Percentiles rank a stretch among this genome's conserved stretches.
phyloP scores from a whole-genome alignment of 2,797 vertebrate species.

The Denticeps clupeoides region DNA sequence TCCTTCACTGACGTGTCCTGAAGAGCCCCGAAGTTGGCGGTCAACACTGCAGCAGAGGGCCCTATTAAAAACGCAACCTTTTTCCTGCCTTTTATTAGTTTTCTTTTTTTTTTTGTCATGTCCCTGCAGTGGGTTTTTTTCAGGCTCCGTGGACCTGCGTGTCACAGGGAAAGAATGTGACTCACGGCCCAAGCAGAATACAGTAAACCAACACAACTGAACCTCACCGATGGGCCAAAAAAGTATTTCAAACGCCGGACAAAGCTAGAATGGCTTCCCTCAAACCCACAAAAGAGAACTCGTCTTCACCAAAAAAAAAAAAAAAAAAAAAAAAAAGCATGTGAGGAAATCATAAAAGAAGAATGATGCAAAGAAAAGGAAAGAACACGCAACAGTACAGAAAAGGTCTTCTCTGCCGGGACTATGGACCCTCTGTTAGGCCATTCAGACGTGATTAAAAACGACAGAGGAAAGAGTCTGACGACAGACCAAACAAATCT shows the following conservation, averaged over 20 bases:
- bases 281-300: conserved; percentile 24
- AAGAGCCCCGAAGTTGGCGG: too few relatives aligned
- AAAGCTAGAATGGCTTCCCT: conserved; percentile 25
- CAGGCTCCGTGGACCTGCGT: conserved; percentile 19
- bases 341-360: conserved; percentile 8
- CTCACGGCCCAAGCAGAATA: conserved; percentile 29
- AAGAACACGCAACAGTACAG: conserved; percentile 29
- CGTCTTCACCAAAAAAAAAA: conserved; percentile 1
- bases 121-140: conserved; percentile 13
- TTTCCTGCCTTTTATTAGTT: too few relatives aligned
- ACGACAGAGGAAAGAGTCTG: conserved; percentile 39
- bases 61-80: too few relatives aligned
- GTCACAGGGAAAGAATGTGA: conserved; percentile 34
- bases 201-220: conserved; percentile 22
- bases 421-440: conserved; percentile 31
- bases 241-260: conserved; percentile 27
- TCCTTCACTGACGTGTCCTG: too few relatives aligned
- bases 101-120: too few relatives aligned
- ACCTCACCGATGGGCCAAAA: conserved; percentile 30
- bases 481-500: conserved; percentile 50
- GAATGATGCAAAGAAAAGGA: conserved; percentile 27
- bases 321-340: background rate
- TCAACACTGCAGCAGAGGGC: too few relatives aligned
- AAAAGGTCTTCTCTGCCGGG: conserved; percentile 31
- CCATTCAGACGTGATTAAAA: conserved; percentile 34